Conservation (phyloP, 2,113 vertebrate species). For the Scomber colias region DNA sequence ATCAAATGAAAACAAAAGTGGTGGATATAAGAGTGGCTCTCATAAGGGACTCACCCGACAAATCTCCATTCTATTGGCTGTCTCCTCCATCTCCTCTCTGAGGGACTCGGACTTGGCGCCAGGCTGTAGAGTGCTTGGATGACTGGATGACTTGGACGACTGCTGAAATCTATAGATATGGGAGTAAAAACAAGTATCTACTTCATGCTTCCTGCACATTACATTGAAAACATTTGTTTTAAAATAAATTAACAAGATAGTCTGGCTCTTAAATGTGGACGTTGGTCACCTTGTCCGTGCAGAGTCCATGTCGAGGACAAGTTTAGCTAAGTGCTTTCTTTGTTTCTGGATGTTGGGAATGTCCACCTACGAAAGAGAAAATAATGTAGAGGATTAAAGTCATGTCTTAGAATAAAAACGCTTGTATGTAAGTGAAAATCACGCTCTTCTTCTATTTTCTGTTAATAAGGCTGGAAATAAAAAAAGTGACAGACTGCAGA, state of each 20-base stretch:
- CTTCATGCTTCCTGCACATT: background rate
- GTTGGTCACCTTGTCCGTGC: conserved; percentile 90
- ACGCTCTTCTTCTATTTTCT: conserved; percentile 1
- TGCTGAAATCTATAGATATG: conserved; percentile 92
- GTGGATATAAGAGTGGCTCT: background rate
- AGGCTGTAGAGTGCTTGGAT: conserved; percentile 93
- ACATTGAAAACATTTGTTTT: background rate
- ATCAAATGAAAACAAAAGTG: conserved; percentile 26
- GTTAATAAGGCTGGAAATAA: background rate
- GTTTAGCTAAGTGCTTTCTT: conserved; percentile 98
- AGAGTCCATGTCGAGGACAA: conserved; percentile 99
- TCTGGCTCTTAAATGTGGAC: background rate
- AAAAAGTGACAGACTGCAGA: background rate
- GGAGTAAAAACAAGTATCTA: background rate
- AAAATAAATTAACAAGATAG: background rate
- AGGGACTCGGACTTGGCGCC: conserved; percentile 95
- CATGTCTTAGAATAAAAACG: background rate
- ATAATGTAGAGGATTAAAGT: conserved; percentile 45
- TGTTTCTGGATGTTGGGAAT: conserved; percentile 99
- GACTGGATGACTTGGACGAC: conserved; percentile 94
- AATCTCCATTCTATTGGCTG: conserved; percentile 98
- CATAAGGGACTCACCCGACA: conserved; percentile 89
- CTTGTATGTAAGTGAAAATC: conserved; percentile 8
- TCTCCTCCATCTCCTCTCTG: conserved; percentile 99
- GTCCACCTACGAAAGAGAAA: conserved; percentile 88